A percentile compares a stretch with the other conserved stretches of the same genome.
These are phyloP conservation scores for Hybognathus amarus DNA, from an alignment of 2,797 vertebrate species.

Conservation along the genomic window DNA sequence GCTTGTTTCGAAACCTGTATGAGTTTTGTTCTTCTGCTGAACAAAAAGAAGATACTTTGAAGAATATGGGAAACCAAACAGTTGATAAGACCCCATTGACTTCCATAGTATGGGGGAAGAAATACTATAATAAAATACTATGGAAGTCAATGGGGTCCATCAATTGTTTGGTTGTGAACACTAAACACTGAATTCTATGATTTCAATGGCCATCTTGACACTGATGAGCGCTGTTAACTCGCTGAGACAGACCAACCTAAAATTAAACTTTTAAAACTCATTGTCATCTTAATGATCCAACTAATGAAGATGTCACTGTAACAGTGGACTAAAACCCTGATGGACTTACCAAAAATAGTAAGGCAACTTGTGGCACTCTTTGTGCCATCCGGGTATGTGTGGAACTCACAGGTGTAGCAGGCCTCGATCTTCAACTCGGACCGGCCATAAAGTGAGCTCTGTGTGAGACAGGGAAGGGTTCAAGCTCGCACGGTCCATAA, in stretches of 20 bases:
- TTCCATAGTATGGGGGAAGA: no score
- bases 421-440: slow-evolving; percentile 76
- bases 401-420: slow-evolving; percentile 80
- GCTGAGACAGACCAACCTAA: neutral
- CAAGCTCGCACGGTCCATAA: slow-evolving; percentile 73
- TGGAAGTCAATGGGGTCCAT: no score
- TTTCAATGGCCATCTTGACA: neutral
- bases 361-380: slow-evolving; percentile 77
- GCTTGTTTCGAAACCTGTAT: no score
- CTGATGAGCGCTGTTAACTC: neutral
- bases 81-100: no score
- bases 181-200: neutral
- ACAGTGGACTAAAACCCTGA: neutral
- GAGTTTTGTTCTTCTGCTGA: no score
- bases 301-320: neutral
- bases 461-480: slow-evolving; percentile 73
- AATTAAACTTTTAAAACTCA: neutral
- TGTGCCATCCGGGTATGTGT: slow-evolving; percentile 64
- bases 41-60: no score
- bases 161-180: no score
- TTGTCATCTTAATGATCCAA: neutral
- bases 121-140: no score
- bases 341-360: slow-evolving; percentile 71
- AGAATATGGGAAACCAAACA: no score
- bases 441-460: slow-evolving; percentile 75